Base-by-base conservation (phyloP, 1,140 invertebrate genomes). In the Drosophila punjabiensis region DNA sequence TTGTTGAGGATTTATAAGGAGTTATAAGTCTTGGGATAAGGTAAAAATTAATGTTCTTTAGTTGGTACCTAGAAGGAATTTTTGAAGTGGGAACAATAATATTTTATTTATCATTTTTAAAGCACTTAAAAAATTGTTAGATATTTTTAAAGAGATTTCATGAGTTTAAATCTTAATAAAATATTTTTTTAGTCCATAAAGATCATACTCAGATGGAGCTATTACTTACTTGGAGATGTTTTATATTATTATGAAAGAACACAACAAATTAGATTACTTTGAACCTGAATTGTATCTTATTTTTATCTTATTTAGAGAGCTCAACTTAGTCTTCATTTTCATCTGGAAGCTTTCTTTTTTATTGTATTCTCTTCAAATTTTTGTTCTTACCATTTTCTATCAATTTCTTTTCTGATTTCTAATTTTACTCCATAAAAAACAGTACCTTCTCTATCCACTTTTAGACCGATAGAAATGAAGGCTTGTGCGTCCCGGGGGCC, bases 401-500 rank as follows among this genome's bases (percentile, higher is more conserved):
- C 33, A 14, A 20, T 35, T 60, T 39, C 20, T 16, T 39, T 28
- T n/a, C 6, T n/a, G 14, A 32, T 48, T 33, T 33, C 6, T n/a
- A 18, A 32, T 48, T 33, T 33, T 32, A 20, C 41, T 16, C 14
- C 13, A 9, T 20, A 20, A 62, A 62, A 30, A 24, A 16, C 14
- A 33, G 8, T 24, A 33, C 30, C n/a, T 50, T 20, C 39, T 7
- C 20, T 18, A 39, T 33, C 30, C 55, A 33, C 33, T 33, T n/a
- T 16, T 28, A 41, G 28, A 28, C 32, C 56, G 14, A 61, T 41
- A n/a, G 50, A 20, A 28, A 35, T 33, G 16, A 32, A 32, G 60
- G 39, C 20, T 41, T 66, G 58, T 62, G 39, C 24, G 28, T 59
- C 56, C 16, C 47, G 7, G 20, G 18, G 20, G 18, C 28, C 30